phyloP scores from a whole-genome alignment of 1,140 invertebrate species.

The Atta texana region DNA sequence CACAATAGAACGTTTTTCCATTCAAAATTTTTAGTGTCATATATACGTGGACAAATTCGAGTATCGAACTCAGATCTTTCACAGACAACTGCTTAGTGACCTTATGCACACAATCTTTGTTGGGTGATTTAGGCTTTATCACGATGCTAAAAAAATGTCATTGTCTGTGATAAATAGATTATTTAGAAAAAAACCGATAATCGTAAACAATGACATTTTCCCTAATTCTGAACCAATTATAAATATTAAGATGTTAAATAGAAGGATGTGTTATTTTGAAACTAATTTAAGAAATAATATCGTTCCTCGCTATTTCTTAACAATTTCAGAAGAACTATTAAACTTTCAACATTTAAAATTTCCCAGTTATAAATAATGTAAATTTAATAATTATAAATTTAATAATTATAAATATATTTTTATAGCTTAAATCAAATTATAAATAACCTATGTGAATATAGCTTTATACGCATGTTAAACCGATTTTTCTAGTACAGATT shows the following conservation, averaged over 20 bases:
- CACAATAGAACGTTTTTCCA: neutral
- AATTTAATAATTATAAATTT: neutral
- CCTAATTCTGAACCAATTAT: conserved; percentile 2
- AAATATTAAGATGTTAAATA: conserved; percentile 18
- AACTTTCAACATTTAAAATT: neutral
- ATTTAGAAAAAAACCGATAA: neutral
- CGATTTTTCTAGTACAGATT: neutral
- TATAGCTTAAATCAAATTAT: conserved; percentile 2
- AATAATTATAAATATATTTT: conserved; percentile 5
- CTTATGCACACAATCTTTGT: too few relatives aligned
- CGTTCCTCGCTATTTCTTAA: neutral
- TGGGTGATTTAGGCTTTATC: neutral
- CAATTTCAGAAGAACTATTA: conserved; percentile 1
- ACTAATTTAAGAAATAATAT: conserved; percentile 36
- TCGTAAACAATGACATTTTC: conserved; percentile 23
- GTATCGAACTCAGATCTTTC: neutral
- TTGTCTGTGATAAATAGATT: conserved; percentile 2
- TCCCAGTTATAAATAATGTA: neutral
- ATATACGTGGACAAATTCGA: neutral
- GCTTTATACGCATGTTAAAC: conserved; percentile 13
- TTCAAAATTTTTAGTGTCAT: neutral
- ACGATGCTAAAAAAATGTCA: neutral
- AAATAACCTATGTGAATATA: conserved; percentile 8
- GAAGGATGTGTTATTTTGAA: neutral
- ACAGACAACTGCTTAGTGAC: too few relatives aligned